Evolutionary conservation across 2,888 invertebrate species (phyloP).

Genomic region (Agriopis marginaria): DNA sequence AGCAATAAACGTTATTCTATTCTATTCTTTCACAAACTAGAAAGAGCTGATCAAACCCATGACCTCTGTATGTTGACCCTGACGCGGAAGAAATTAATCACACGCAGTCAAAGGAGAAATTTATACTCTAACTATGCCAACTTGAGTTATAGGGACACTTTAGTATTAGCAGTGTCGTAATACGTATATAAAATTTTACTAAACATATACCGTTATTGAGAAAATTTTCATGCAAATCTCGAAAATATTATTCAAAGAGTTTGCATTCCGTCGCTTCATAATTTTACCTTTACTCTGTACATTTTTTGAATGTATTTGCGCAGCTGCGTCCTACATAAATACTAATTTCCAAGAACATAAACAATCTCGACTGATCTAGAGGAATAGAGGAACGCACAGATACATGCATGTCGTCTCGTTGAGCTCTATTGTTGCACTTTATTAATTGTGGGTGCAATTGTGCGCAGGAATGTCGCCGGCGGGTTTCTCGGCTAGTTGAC

Average conservation of each 20-base stretch:
- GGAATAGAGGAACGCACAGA: slow-evolving; percentile 47
- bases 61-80: slow-evolving; percentile 79
- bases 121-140: slow-evolving; percentile 51
- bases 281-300: slow-evolving; percentile 37
- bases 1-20: too few relatives aligned
- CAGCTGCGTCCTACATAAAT: slow-evolving; percentile 50
- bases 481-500: slow-evolving; percentile 62
- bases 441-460: slow-evolving; percentile 58
- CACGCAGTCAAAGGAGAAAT: slow-evolving; percentile 55
- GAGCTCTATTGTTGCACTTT: slow-evolving; percentile 52
- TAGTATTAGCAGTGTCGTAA: slow-evolving; percentile 27
- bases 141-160: slow-evolving; percentile 35
- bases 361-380: slow-evolving; percentile 48
- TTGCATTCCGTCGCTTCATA: slow-evolving; percentile 18
- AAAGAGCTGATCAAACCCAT: slow-evolving; percentile 62
- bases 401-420: slow-evolving; percentile 41
- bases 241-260: slow-evolving; percentile 17
- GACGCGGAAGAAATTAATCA: slow-evolving; percentile 82
- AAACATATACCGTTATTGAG: slow-evolving; percentile 11
- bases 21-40: slow-evolving; percentile 41
- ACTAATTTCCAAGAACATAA: slow-evolving; percentile 52
- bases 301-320: slow-evolving; percentile 42
- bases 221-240: background rate
- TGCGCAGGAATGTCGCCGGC: slow-evolving; percentile 52
- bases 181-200: slow-evolving; percentile 12